Evolutionary conservation across 2,797 vertebrate genomes (phyloP).

Genomic region (Sebastes umbrosus): DNA sequence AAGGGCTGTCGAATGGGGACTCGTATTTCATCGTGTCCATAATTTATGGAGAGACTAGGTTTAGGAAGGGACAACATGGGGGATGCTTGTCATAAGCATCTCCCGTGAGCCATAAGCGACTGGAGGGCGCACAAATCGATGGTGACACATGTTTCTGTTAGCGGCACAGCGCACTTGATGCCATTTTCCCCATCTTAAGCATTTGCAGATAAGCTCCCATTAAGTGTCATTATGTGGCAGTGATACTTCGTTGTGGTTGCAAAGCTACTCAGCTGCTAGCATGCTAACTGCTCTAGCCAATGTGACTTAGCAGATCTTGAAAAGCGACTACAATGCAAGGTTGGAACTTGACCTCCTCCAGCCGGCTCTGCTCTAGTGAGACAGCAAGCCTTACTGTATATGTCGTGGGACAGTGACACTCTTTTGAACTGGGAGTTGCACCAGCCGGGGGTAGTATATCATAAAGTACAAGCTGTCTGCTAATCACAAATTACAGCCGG

Average conservation of each 20-base stretch:
- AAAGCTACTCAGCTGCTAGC: not conserved
- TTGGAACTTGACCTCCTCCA: slow-evolving; percentile 21
- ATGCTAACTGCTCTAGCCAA: slow-evolving; percentile 8
- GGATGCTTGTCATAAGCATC: slow-evolving; percentile 60
- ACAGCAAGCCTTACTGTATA: slow-evolving; percentile 34
- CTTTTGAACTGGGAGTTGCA: slow-evolving; percentile 57
- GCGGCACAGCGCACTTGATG: slow-evolving; percentile 21
- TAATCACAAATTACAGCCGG: slow-evolving; percentile 81
- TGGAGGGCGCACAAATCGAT: slow-evolving; percentile 56
- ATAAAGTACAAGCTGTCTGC: slow-evolving; percentile 72
- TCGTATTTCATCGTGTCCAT: slow-evolving; percentile 74
- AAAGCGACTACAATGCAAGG: not conserved
- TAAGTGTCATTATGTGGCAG: slow-evolving; percentile 34
- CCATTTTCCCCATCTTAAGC: slow-evolving; percentile 21
- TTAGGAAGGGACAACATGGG: slow-evolving; percentile 67
- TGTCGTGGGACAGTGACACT: slow-evolving; percentile 32
- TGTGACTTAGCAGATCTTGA: slow-evolving; percentile 28
- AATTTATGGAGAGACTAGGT: slow-evolving; percentile 71
- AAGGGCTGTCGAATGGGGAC: slow-evolving; percentile 60
- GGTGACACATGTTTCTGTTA: slow-evolving; percentile 60
- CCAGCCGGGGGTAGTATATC: slow-evolving; percentile 56
- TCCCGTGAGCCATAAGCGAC: slow-evolving; percentile 65
- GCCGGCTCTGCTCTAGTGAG: slow-evolving; percentile 14
- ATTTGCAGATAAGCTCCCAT: slow-evolving; percentile 41
- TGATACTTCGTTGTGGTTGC: slow-evolving; percentile 16